phyloP scores from a whole-genome alignment of 2,888 invertebrate species.

The Steinernema scapterisci region DNA sequence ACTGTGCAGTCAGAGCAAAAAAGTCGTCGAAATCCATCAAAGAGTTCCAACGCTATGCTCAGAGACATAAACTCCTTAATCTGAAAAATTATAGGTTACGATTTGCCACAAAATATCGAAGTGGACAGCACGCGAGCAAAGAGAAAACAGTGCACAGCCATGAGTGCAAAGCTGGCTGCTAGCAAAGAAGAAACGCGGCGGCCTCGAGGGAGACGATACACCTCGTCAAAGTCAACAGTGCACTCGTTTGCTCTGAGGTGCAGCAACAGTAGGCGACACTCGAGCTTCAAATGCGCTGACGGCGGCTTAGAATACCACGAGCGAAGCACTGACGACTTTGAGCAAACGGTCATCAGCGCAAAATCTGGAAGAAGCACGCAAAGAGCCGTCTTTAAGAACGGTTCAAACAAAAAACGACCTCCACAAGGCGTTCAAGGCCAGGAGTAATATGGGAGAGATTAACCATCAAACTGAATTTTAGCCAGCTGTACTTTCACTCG shows the following conservation, averaged over 20 bases:
- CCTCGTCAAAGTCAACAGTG: not conserved
- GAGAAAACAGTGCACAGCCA: too few relatives aligned
- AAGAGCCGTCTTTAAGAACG: not conserved
- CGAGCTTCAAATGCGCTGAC: not conserved
- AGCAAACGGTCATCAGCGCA: not conserved
- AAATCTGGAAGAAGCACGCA: not conserved
- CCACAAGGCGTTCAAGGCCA: not conserved
- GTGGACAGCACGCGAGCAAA: too few relatives aligned
- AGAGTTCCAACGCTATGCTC: constrained; percentile 48
- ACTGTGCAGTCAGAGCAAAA: constrained; percentile 28
- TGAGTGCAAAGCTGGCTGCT: too few relatives aligned
- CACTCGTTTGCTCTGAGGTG: not conserved
- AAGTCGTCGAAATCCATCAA: constrained; percentile 43
- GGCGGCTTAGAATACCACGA: not conserved
- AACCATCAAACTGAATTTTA: too few relatives aligned
- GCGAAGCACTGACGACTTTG: not conserved
- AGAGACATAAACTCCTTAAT: constrained; percentile 42
- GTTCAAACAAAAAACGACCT: not conserved
- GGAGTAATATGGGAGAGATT: too few relatives aligned
- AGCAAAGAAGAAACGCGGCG: not conserved
- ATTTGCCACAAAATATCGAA: too few relatives aligned
- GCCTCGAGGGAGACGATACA: too few relatives aligned
- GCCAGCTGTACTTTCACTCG: too few relatives aligned
- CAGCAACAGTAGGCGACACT: constrained; percentile 12
- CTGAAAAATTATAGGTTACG: not conserved